These are phyloP conservation scores for Tympanoctomys barrerae DNA, from an alignment of 2,797 vertebrate species.

Conservation along the genomic window DNA sequence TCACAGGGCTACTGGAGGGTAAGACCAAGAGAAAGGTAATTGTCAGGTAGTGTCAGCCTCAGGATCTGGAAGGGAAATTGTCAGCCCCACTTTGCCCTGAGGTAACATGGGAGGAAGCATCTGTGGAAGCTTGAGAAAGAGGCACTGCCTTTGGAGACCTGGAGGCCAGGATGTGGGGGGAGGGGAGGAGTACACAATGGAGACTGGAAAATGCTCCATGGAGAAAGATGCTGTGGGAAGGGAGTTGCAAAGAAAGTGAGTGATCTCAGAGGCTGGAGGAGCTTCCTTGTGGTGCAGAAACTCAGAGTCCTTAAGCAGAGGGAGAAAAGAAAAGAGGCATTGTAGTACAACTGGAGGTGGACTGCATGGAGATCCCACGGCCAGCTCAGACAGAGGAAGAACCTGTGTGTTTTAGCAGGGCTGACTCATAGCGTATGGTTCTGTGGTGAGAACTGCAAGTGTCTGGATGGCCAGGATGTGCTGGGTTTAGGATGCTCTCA, in stretches of 20 bases:
- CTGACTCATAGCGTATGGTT: fast-evolving
- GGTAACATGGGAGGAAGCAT: background rate
- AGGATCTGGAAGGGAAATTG: background rate
- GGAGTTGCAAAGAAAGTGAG: background rate
- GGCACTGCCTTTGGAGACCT: background rate
- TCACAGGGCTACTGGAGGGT: background rate
- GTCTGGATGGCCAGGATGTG: too few species aligned
- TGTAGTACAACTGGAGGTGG: too few species aligned
- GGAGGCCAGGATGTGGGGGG: too few species aligned
- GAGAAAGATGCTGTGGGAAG: background rate
- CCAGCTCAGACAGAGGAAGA: background rate
- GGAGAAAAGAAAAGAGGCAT: background rate
- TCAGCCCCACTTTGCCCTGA: background rate
- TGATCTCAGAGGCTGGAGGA: background rate
- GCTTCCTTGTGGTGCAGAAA: background rate
- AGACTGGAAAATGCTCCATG: background rate
- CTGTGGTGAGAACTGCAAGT: background rate
- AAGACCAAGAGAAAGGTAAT: fast-evolving
- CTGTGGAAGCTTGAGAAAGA: background rate
- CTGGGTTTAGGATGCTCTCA: background rate
- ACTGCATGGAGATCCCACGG: too few species aligned
- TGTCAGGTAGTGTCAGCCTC: background rate
- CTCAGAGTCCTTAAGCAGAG: background rate
- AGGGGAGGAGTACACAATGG: background rate
- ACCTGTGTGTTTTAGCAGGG: too few species aligned